Evolutionary conservation across 2,797 vertebrate species (phyloP).

Genomic region (Dendrocincla fuliginosa): DNA sequence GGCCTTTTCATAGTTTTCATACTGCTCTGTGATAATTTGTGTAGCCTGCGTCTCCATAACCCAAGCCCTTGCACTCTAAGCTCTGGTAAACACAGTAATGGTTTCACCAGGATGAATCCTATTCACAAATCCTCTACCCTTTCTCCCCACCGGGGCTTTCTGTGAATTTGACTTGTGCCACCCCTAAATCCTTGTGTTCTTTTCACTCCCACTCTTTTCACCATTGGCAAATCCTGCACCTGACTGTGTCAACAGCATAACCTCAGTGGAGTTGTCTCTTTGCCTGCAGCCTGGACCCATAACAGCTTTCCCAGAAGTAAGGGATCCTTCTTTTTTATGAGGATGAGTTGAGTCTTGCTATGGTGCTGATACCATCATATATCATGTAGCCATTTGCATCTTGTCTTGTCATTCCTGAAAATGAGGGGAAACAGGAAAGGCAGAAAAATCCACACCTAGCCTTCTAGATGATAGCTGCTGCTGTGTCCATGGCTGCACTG

Average conservation of each 20-base stretch:
- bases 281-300: not conserved
- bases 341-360: not conserved
- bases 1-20: not conserved
- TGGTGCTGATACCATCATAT: not conserved
- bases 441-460: not conserved
- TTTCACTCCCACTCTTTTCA: not conserved
- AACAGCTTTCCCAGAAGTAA: not conserved
- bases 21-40: not conserved
- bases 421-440: not conserved
- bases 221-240: not conserved
- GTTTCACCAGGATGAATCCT: not conserved
- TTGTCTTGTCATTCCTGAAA: not conserved
- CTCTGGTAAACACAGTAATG: not conserved
- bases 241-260: not conserved
- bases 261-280: not conserved
- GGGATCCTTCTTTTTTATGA: not conserved
- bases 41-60: not conserved
- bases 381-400: not conserved
- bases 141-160: not conserved
- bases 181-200: not conserved
- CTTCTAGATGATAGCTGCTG: not conserved
- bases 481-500: accelerated
- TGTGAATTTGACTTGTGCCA: not conserved
- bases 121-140: not conserved
- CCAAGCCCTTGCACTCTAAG: not conserved